Conservation (phyloP, 2,888 invertebrate species). For the Acleris holmiana region DNA sequence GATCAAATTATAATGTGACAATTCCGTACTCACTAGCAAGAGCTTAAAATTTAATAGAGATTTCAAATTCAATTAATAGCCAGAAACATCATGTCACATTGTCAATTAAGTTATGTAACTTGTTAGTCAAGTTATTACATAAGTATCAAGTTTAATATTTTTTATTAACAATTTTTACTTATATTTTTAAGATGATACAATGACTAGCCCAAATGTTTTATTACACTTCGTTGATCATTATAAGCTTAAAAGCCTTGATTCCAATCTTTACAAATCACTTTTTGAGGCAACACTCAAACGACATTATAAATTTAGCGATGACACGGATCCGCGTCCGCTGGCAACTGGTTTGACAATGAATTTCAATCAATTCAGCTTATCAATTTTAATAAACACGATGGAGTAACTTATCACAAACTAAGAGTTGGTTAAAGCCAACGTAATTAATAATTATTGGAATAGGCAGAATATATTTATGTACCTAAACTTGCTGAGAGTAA, state of each 20-base stretch:
- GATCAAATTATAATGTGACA: slow-evolving; percentile 9
- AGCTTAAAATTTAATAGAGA: slow-evolving; percentile 7
- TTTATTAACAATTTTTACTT: slow-evolving; percentile 35
- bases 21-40: slow-evolving; percentile 2
- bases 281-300: slow-evolving; percentile 48
- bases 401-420: slow-evolving; percentile 27
- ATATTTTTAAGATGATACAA: slow-evolving; percentile 59
- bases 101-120: too few relatives aligned
- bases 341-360: slow-evolving; percentile 63
- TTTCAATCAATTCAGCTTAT: slow-evolving; percentile 63
- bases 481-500: too few relatives aligned
- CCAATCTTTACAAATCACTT: slow-evolving; percentile 45
- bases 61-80: slow-evolving; percentile 9
- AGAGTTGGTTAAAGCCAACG: slow-evolving; percentile 27
- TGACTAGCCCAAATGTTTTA: slow-evolving; percentile 76
- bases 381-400: slow-evolving; percentile 50
- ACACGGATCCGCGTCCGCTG: slow-evolving; percentile 58
- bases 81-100: neutral
- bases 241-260: slow-evolving; percentile 61
- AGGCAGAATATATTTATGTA: too few relatives aligned
- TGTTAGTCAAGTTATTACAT: too few relatives aligned
- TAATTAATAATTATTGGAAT: slow-evolving; percentile 36
- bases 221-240: slow-evolving; percentile 75
- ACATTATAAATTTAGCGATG: slow-evolving; percentile 59
- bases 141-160: slow-evolving; percentile 22